These are phyloP conservation scores for Amia ocellicauda DNA, from an alignment of 2,113 vertebrate genomes.

Conservation along the genomic window DNA sequence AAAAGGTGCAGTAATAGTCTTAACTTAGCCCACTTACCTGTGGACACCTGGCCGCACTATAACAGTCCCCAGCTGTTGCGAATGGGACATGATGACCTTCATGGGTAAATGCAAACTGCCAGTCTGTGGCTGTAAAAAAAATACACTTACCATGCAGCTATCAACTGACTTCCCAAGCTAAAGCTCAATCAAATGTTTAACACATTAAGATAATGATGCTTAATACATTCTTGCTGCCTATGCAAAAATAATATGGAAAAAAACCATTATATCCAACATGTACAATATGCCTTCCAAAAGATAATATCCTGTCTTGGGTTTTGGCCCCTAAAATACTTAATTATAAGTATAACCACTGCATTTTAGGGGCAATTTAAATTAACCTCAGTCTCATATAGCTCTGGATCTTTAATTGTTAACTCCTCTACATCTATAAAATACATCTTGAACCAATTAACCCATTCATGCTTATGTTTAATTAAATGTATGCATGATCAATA, in stretches of 20 bases:
- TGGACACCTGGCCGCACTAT: slow-evolving; percentile 86
- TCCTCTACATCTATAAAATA: slow-evolving; percentile 42
- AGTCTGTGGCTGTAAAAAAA: slow-evolving; percentile 78
- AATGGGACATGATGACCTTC: slow-evolving; percentile 88
- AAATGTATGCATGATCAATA: slow-evolving; percentile 29
- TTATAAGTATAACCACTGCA: slow-evolving; percentile 42
- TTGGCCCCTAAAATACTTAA: slow-evolving; percentile 30
- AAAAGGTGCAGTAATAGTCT: not conserved
- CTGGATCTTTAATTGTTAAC: slow-evolving; percentile 41
- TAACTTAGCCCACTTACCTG: slow-evolving; percentile 74
- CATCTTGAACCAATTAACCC: slow-evolving; percentile 73
- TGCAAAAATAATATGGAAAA: too few relatives aligned
- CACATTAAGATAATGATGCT: too few relatives aligned
- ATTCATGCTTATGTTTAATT: slow-evolving; percentile 45
- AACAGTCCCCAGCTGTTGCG: slow-evolving; percentile 94
- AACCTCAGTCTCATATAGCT: slow-evolving; percentile 35
- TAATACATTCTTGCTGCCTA: too few relatives aligned
- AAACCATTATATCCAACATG: too few relatives aligned
- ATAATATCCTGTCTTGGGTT: slow-evolving; percentile 30
- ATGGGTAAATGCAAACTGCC: slow-evolving; percentile 80
- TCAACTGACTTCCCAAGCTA: too few relatives aligned
- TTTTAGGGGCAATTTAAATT: slow-evolving; percentile 38
- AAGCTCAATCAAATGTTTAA: too few relatives aligned
- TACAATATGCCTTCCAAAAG: too few relatives aligned
- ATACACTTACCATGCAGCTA: too few relatives aligned